These are phyloP conservation scores for Lepeophtheirus nordmannii DNA, from an alignment of 2,888 invertebrate genomes.

Conservation along the genomic window DNA sequence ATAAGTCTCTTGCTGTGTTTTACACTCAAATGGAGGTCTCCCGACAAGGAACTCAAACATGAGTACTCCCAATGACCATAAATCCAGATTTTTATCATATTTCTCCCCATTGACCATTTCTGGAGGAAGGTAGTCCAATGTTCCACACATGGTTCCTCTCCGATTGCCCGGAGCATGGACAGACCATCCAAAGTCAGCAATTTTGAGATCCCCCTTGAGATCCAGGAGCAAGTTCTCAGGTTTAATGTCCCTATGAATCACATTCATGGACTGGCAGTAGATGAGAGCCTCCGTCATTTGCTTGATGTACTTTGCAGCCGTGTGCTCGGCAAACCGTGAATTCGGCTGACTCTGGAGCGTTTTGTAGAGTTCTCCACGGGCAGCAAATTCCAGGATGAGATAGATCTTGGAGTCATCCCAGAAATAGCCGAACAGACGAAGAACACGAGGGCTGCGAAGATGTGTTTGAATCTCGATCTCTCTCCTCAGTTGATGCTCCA, in stretches of 20 bases:
- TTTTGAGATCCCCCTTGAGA: constrained; percentile 66
- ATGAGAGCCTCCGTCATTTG: too few species aligned
- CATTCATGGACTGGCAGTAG: constrained; percentile 70
- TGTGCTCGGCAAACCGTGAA: constrained; percentile 42
- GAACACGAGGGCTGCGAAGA: constrained; percentile 32
- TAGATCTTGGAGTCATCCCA: constrained; percentile 40
- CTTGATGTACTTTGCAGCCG: too few species aligned
- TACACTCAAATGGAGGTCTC: constrained; percentile 75
- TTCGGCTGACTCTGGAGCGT: constrained; percentile 37
- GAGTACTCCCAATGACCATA: constrained; percentile 43
- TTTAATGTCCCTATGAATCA: constrained; percentile 81
- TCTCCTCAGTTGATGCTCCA: constrained; percentile 65
- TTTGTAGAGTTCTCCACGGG: constrained; percentile 40
- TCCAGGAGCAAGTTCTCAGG: constrained; percentile 78
- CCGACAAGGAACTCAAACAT: constrained; percentile 57
- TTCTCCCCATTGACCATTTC: constrained; percentile 40
- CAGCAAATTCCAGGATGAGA: constrained; percentile 41
- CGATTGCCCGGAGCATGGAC: constrained; percentile 58
- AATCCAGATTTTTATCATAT: constrained; percentile 39
- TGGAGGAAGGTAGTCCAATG: constrained; percentile 39
- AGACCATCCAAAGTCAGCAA: constrained; percentile 91
- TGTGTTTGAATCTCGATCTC: constrained; percentile 86
- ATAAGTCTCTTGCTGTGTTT: constrained; percentile 57
- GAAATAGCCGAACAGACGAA: constrained; percentile 36
- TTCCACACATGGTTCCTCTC: constrained; percentile 38